These are phyloP conservation scores for Melanotus villosus DNA, from an alignment of 2,888 invertebrate genomes.

Conservation along the genomic window DNA sequence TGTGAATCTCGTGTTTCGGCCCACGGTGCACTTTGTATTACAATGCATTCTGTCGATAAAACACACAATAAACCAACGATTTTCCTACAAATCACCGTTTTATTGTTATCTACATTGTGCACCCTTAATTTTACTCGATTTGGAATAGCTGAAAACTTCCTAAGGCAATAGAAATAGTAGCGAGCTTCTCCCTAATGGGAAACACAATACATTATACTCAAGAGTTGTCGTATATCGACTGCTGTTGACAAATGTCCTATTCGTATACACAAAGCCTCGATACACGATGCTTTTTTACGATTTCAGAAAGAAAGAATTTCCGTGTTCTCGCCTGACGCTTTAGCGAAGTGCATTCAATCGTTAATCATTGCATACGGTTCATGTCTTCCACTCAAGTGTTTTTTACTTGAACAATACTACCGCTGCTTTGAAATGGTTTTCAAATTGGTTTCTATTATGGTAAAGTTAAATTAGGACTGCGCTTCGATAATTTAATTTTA, in stretches of 20 bases:
- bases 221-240: slow-evolving; percentile 60
- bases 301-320: slow-evolving; percentile 66
- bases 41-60: slow-evolving; percentile 43
- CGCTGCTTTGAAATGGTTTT: slow-evolving; percentile 23
- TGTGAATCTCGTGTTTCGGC: slow-evolving; percentile 44
- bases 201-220: slow-evolving; percentile 67
- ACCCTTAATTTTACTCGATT: slow-evolving; percentile 8
- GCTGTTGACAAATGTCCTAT: slow-evolving; percentile 67
- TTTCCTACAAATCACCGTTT: slow-evolving; percentile 37
- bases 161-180: neutral
- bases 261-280: slow-evolving; percentile 62
- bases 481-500: neutral
- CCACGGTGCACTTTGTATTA: slow-evolving; percentile 45
- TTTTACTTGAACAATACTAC: slow-evolving; percentile 51
- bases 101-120: slow-evolving; percentile 8
- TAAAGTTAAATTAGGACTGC: slow-evolving; percentile 1
- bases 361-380: slow-evolving; percentile 67
- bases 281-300: slow-evolving; percentile 63
- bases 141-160: neutral
- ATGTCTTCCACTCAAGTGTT: slow-evolving; percentile 59
- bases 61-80: slow-evolving; percentile 43
- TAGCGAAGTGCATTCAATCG: slow-evolving; percentile 68
- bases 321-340: slow-evolving; percentile 66
- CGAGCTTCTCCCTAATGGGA: slow-evolving; percentile 62
- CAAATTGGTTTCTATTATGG: slow-evolving; percentile 3